Base-by-base conservation (phyloP, 1,140 invertebrate genomes). In the Lucilia sericata region DNA sequence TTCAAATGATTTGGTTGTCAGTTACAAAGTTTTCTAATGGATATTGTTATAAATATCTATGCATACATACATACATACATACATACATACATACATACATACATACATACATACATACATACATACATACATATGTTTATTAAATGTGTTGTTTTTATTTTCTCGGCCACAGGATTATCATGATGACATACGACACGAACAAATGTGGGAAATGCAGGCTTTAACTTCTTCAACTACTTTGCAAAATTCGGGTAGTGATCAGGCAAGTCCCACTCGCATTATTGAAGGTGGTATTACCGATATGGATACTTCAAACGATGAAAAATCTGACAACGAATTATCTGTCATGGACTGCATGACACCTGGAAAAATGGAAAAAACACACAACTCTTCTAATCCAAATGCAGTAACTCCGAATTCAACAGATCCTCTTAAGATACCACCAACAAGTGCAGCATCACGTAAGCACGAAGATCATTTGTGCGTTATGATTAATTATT, bases 191-290 rank as follows among this genome's bases (percentile, higher is more conserved):
- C 91, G 96, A 84, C 95, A 96, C 88, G 95, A 96, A 88, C 96
- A 97, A 89, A 95, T 96, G 93, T 93, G 96, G 92, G 96, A 96
- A 90, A 95, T 96, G 95, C 95, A 96, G 90, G 94, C 95, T 75
- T 92, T 96, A 86, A 93, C 91, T 74, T 92, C 92, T 17, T 91
- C 89, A 42, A 85, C 89, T n/a, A 87, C 88, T 25, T 87, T 90
- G 83, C 88, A 80, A 12, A 80, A 80, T 49, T 8, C 42, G 0
- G 47, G 42, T 5, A 87, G 88, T 76, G 89, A 91, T 85, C 88
- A 91, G 47, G 30, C 19, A 14, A 90, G 89, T 84, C 88, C 89
- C 34, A 87, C 87, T 75, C 87, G 87, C 81, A 13, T 80, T 19
- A 80, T 80, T 25, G 76, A 80, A 21, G 87, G 88, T 84, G 88